Percentiles rank a stretch among this genome's conserved stretches.
Evolutionary conservation across 1,140 invertebrate genomes (phyloP).

Genomic region (Druon quercuslanigerum): DNA sequence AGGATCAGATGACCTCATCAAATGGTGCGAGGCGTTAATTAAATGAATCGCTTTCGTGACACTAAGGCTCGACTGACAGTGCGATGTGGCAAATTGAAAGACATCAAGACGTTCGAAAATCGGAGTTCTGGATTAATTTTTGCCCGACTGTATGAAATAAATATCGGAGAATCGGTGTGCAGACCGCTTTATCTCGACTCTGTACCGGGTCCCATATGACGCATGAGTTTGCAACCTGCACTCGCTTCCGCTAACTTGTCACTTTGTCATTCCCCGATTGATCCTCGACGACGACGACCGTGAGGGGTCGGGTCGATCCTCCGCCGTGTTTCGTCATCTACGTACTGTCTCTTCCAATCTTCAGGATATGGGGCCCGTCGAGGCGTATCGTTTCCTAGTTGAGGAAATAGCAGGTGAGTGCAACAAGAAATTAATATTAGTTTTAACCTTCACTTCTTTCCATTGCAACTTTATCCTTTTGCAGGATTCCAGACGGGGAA

Average conservation of each 20-base stretch:
- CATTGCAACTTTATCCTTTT: neutral
- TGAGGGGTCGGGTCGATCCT: conserved; percentile 40
- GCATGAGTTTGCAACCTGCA: conserved; percentile 53
- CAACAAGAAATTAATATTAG: neutral
- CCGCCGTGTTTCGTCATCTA: neutral
- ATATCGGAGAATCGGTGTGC: neutral
- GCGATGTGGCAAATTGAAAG: neutral
- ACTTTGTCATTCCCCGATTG: conserved; percentile 51
- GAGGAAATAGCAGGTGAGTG: conserved; percentile 65
- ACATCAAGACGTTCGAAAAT: neutral
- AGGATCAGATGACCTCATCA: no score
- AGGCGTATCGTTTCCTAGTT: conserved; percentile 63
- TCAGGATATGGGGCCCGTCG: conserved; percentile 59
- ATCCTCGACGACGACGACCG: conserved; percentile 32
- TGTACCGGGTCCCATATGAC: conserved; percentile 38
- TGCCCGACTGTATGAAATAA: conserved; percentile 14
- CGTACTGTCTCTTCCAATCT: neutral
- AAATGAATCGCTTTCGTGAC: no score
- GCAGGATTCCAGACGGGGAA: neutral
- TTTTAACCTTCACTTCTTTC: no score
- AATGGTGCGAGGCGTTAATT: no score
- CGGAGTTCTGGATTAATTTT: neutral
- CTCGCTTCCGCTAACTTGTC: conserved; percentile 51
- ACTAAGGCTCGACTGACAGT: neutral
- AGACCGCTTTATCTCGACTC: neutral